Evolutionary conservation across 1,140 invertebrate species (phyloP).

Genomic region (Tetramorium parvispinum): DNA sequence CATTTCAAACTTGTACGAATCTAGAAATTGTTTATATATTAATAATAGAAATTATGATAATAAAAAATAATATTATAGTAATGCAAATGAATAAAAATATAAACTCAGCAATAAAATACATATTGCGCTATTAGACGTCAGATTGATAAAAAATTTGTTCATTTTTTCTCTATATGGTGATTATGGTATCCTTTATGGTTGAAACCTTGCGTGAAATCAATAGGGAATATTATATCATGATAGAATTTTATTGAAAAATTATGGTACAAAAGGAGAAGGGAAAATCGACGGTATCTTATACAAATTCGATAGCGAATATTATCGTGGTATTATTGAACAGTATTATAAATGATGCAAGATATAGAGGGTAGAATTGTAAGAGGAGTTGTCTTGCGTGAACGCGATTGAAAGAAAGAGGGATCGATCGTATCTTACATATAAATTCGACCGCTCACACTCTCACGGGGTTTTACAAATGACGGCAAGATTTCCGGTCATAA

Average conservation of each 20-base stretch:
- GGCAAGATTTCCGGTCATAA: neutral
- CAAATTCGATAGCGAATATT: slow-evolving; percentile 21
- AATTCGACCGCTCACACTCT: neutral
- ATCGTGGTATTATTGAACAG: neutral
- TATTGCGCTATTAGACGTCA: neutral
- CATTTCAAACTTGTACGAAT: neutral
- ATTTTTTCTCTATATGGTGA: neutral
- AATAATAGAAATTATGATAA: neutral
- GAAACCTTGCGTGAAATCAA: neutral
- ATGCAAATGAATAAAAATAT: neutral
- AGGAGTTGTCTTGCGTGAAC: slow-evolving; percentile 16
- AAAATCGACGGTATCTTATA: neutral
- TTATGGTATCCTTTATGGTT: neutral
- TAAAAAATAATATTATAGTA: neutral
- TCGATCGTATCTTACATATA: slow-evolving; percentile 25
- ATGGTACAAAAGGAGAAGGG: neutral
- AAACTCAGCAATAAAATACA: neutral
- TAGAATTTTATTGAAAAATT: slow-evolving; percentile 19
- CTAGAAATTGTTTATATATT: neutral
- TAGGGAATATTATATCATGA: neutral
- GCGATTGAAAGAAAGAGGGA: slow-evolving; percentile 13
- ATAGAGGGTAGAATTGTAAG: neutral
- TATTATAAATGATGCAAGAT: neutral
- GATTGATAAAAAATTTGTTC: neutral
- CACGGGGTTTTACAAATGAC: neutral